Conservation (phyloP, 2,113 vertebrate species). For the Dryoscopus gambensis region DNA sequence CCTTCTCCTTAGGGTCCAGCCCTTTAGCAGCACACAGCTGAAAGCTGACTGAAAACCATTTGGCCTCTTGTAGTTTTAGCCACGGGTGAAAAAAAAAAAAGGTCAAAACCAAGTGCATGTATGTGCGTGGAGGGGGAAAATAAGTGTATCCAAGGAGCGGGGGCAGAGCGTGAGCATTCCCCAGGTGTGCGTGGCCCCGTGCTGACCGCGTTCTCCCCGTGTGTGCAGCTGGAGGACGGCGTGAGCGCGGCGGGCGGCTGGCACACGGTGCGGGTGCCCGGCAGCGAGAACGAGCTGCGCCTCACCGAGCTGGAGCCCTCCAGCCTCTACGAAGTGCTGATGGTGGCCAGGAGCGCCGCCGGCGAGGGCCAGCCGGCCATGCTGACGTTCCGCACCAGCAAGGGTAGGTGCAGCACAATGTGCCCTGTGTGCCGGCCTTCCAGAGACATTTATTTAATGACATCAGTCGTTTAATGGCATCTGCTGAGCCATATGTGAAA, state of each 20-base stretch:
- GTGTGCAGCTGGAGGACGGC: constrained; percentile 82
- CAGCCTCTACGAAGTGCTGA: constrained; percentile 94
- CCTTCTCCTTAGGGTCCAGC: neutral
- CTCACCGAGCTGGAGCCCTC: constrained; percentile 89
- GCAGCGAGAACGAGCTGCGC: constrained; percentile 89
- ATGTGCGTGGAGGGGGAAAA: accelerated
- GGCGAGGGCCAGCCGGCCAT: constrained; percentile 95
- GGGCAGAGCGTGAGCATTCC: neutral
- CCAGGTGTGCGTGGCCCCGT: accelerated
- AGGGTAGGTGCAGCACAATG: constrained; percentile 73
- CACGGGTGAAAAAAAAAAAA: neutral
- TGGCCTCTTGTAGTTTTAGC: neutral
- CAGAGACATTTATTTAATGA: neutral
- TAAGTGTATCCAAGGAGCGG: neutral
- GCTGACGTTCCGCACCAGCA: constrained; percentile 97
- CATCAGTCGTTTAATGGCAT: neutral
- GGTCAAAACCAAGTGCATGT: accelerated
- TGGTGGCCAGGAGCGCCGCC: constrained; percentile 88
- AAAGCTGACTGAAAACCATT: neutral
- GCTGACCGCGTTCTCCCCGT: neutral
- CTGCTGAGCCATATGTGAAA: neutral
- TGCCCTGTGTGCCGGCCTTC: neutral
- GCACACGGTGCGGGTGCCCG: constrained; percentile 91
- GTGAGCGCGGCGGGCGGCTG: constrained; percentile 76
- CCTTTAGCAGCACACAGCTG: neutral